Evolutionary conservation across 2,113 vertebrate genomes (phyloP).

Genomic region (Prionailurus bengalensis): DNA sequence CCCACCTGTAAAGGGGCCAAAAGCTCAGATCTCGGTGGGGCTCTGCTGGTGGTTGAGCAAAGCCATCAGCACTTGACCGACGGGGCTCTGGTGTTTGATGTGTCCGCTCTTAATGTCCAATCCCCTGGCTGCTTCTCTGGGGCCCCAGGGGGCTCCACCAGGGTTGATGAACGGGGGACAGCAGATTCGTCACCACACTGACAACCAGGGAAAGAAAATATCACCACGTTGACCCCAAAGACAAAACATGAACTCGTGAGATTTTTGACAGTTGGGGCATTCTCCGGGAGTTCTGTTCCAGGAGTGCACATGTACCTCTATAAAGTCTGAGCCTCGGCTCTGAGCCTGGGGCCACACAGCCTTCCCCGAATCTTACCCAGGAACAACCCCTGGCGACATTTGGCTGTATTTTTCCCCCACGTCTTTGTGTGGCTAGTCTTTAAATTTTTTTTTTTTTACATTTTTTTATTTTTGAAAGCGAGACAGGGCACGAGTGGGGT

Average conservation of each 20-base stretch:
- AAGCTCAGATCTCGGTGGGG: rapidly evolving
- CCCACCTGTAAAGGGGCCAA: not conserved
- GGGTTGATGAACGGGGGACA: not conserved
- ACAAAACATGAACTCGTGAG: rapidly evolving
- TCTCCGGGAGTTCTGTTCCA: rapidly evolving
- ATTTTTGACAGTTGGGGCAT: no score
- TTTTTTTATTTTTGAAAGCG: no score
- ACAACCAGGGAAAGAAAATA: not conserved
- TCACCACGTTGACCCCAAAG: not conserved
- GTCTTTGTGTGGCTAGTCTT: not conserved
- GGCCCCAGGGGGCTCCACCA: no score
- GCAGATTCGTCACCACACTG: not conserved
- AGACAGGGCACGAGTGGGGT: no score
- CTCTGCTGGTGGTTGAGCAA: not conserved
- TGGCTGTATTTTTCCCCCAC: not conserved
- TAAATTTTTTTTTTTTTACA: no score
- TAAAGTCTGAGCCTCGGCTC: not conserved
- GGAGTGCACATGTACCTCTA: rapidly evolving
- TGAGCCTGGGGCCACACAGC: rapidly evolving
- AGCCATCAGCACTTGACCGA: not conserved
- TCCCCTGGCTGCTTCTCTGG: not conserved
- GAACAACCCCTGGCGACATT: not conserved
- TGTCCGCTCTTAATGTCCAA: rapidly evolving
- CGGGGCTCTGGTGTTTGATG: not conserved
- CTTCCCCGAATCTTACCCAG: not conserved